phyloP scores from a whole-genome alignment of 2,797 vertebrate species.

The Orestias chungarensis region DNA sequence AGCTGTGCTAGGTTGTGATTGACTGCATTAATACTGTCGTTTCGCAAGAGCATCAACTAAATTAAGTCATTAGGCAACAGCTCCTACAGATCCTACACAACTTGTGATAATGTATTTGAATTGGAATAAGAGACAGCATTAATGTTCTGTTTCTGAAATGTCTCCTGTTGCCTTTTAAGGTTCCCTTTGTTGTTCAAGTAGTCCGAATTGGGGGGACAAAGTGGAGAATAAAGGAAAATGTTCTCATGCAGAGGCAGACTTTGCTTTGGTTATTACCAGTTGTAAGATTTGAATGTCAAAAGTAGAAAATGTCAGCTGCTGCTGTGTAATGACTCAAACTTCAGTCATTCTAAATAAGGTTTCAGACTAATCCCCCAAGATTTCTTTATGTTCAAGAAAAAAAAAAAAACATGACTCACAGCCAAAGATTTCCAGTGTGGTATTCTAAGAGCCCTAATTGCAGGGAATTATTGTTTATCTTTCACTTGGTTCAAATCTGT shows the following conservation, averaged over 20 bases:
- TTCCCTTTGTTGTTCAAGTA: not conserved
- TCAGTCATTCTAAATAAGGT: constrained; percentile 25
- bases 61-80: not conserved
- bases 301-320: constrained; percentile 13
- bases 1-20: not conserved
- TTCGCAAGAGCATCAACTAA: not conserved
- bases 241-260: constrained; percentile 15
- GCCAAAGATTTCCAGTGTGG: constrained; percentile 21
- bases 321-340: constrained; percentile 6
- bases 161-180: not conserved
- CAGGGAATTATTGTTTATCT: constrained; percentile 18
- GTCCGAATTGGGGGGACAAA: constrained; percentile 4
- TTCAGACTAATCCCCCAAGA: constrained; percentile 6
- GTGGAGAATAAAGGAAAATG: constrained; percentile 3
- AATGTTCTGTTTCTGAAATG: not conserved
- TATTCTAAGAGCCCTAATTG: constrained; percentile 22
- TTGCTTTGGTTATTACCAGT: constrained; percentile 30
- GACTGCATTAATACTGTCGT: not conserved
- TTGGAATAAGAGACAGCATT: not conserved
- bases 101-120: not conserved
- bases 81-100: not conserved
- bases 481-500: constrained; percentile 25
- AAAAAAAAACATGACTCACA: not conserved
- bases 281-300: constrained; percentile 29
- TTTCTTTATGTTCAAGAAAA: constrained; percentile 14